A percentile compares a stretch with the other conserved stretches of the same genome.
These are phyloP conservation scores for Aphelenchoides avenae DNA, from an alignment of 1,140 invertebrate species.

Conservation along the genomic window DNA sequence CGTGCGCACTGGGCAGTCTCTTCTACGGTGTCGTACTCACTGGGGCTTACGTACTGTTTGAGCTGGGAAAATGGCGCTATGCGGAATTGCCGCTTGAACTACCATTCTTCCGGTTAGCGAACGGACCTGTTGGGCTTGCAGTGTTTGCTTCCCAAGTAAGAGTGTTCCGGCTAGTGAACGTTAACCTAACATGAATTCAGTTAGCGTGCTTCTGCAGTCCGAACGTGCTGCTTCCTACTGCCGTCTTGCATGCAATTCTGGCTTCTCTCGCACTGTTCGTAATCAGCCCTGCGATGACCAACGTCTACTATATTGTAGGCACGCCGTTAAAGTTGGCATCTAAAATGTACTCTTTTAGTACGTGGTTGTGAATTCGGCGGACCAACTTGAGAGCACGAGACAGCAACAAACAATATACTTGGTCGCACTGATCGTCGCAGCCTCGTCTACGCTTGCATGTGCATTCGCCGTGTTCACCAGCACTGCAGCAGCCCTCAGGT, in stretches of 20 bases:
- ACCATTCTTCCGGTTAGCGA: slow-evolving; percentile 53
- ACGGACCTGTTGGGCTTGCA: slow-evolving; percentile 54
- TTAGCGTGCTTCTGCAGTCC: slow-evolving; percentile 17
- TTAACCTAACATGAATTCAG: too few relatives aligned
- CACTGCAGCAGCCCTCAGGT: slow-evolving; percentile 34
- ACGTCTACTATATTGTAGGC: slow-evolving; percentile 54
- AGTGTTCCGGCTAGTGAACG: too few relatives aligned
- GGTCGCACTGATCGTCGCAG: slow-evolving; percentile 52
- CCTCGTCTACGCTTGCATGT: slow-evolving; percentile 46
- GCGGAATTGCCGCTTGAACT: slow-evolving; percentile 49
- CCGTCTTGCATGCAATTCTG: slow-evolving; percentile 51
- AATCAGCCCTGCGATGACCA: slow-evolving; percentile 51
- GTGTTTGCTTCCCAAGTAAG: slow-evolving; percentile 53
- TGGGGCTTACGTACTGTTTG: slow-evolving; percentile 55
- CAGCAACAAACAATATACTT: slow-evolving; percentile 39
- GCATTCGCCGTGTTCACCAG: slow-evolving; percentile 43
- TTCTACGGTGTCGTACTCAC: slow-evolving; percentile 55
- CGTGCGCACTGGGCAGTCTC: slow-evolving; percentile 49
- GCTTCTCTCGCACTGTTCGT: slow-evolving; percentile 53
- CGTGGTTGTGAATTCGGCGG: slow-evolving; percentile 35
- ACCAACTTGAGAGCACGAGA: slow-evolving; percentile 28
- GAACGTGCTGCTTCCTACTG: slow-evolving; percentile 41
- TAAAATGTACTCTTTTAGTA: slow-evolving; percentile 28
- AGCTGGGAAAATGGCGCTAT: slow-evolving; percentile 57
- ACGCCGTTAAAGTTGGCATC: slow-evolving; percentile 1